Conservation (phyloP, 1,140 invertebrate genomes). For the Holotrichia oblita region DNA sequence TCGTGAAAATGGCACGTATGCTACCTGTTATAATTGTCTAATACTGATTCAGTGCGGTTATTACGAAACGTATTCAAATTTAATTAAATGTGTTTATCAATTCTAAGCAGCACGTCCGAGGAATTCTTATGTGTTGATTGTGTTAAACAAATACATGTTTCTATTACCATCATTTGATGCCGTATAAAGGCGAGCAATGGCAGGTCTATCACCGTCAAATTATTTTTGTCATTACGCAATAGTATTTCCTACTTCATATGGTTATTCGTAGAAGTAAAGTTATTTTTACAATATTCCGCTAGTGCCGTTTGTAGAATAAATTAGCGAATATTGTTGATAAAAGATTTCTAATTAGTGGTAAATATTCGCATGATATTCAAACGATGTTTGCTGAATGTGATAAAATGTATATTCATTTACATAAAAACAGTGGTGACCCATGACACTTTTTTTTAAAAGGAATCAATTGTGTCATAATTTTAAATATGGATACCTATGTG, state of each 20-base stretch:
- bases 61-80: slow-evolving; percentile 27
- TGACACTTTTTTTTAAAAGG: too few relatives aligned
- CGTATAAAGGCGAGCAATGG: not conserved
- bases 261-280: too few relatives aligned
- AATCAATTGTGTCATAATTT: too few relatives aligned
- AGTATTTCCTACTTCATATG: not conserved
- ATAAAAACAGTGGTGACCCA: too few relatives aligned
- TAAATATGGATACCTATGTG: too few relatives aligned
- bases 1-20: not conserved
- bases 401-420: too few relatives aligned
- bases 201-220: not conserved
- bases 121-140: slow-evolving; percentile 36
- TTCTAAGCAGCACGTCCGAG: slow-evolving; percentile 4
- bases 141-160: slow-evolving; percentile 17
- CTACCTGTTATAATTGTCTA: not conserved
- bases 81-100: slow-evolving; percentile 23
- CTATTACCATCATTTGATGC: slow-evolving; percentile 1
- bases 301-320: too few relatives aligned
- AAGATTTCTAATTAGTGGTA: too few relatives aligned
- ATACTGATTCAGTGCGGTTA: slow-evolving; percentile 23
- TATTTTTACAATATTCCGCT: too few relatives aligned
- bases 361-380: too few relatives aligned
- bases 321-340: too few relatives aligned
- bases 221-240: not conserved
- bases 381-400: too few relatives aligned